Evolutionary conservation across 2,888 invertebrate genomes (phyloP), one percentile per base, ranked within the genome.

Genomic region (Pyrgus malvae): DNA sequence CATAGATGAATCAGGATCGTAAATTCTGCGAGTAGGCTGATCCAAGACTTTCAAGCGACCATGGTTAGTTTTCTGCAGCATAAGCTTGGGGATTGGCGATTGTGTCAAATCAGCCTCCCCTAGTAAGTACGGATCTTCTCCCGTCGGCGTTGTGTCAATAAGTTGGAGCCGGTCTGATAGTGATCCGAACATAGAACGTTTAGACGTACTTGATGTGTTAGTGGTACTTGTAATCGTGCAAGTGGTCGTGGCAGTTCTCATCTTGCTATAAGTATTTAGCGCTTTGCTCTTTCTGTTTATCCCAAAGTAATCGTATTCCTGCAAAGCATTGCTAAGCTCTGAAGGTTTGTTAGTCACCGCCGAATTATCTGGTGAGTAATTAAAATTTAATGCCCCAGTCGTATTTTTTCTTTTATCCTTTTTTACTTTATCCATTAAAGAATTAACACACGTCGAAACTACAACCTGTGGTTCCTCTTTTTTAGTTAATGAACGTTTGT

Each of bases 71-170:
- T 88, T 89, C 56, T 83, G 85, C 11, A 89, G 65, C 82, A 87
- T 85, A 2, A 89, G 67, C 58, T 86, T 86, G 1, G 88, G 88
- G n/a, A 89, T 89, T 0, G 89, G 89, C 0, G 89, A 88, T 51
- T 89, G 88, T 25, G 87, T 69, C 80, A 89, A 80, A 37, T 89
- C 89, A 0, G 88, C 88, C 56, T 89, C 89, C 1, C 89, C 87
- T 1, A 88, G 63, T 61, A 87, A 87, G 59, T 89, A 89, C 0
- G 89, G 89, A 44, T 89, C 89, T 57, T 85, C 86, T 0, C 89
- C 89, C 0, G 85, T 85, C 0, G 88, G 88, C 1, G 87, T 88
- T 0, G 87, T 82, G 44, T 89, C 89, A 6, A 89, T 87, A 5
- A 89, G 65, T 56, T 78, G 79, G 7, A 88, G 68, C 55, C 87